Percentiles rank a stretch among this genome's conserved stretches.
These are phyloP conservation scores for Podotricha telesiphe DNA, from an alignment of 2,888 invertebrate species.

Conservation along the genomic window DNA sequence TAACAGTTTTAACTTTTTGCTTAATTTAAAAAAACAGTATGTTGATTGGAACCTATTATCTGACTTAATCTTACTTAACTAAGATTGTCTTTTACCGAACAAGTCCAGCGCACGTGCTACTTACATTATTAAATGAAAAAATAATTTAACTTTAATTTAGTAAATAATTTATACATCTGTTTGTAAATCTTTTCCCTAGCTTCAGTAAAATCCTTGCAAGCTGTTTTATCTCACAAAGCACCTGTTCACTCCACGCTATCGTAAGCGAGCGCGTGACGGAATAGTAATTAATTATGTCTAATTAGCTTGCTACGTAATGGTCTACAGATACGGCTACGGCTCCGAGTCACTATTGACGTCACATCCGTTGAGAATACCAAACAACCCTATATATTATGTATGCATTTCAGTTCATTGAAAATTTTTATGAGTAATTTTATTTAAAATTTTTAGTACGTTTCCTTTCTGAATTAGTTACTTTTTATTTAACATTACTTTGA, in stretches of 20 bases:
- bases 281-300: conserved; percentile 36
- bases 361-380: not conserved
- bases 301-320: conserved; percentile 37
- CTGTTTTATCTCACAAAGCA: conserved; percentile 22
- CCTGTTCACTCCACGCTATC: conserved; percentile 18
- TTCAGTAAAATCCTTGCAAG: conserved; percentile 5
- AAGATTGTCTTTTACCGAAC: too few species aligned
- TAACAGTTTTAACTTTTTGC: too few species aligned
- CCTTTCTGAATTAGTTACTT: too few species aligned
- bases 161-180: not conserved
- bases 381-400: not conserved
- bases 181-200: not conserved
- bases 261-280: conserved; percentile 28
- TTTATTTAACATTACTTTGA: too few species aligned
- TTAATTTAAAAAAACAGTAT: too few species aligned
- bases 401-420: not conserved
- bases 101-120: too few species aligned
- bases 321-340: conserved; percentile 29
- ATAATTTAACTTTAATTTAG: too few species aligned
- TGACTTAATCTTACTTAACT: too few species aligned
- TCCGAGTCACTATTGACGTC: conserved; percentile 12
- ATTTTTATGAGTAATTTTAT: not conserved
- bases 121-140: too few species aligned
- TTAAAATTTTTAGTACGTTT: not conserved
- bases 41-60: too few species aligned